Evolutionary conservation across 2,797 vertebrate genomes (phyloP), one percentile per base, ranked within the genome.

Genomic region (Clarias laeviceps): DNA sequence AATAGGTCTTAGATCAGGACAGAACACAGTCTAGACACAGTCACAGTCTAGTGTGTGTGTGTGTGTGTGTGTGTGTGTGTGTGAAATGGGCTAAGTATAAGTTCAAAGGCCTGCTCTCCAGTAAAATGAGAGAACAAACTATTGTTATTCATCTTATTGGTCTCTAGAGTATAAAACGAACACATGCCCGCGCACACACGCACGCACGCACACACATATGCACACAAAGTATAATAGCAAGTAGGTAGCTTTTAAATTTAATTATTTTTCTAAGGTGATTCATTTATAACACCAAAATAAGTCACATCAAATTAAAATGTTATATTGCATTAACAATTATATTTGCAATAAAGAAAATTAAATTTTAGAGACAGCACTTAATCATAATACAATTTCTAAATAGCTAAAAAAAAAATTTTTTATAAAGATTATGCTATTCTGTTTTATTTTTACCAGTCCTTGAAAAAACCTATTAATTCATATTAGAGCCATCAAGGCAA

Each of bases 121-220:
- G 6, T 50, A 74, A 84, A 82, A 87, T 82, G n/a, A 76, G 32
- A 59, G 22, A 86, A 72, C 70, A 78, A 69, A 50, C 80, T 22
- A 72, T 61, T n/a, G 27, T 50, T 84, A 81, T 86, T 83, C 80
- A 86, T 85, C 73, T 85, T 50, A 79, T 84, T 37, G 50, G 14
- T 40, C 64, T 61, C 72, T 9, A 70, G 77, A 69, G 83, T 34
- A 76, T 65, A 73, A 27, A 79, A 57, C 24, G 54, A 40, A 27
- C 37, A 73, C 72, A 22, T n/a, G n/a, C n/a, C n/a, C n/a, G n/a
- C 69, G n/a, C 66, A 69, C 66, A 32, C 66, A 32, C 32, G 6
- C 66, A 32, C 66, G 22, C n/a, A n/a, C 66, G 1, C 29, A 32
- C 32, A 34, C 66, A 32, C 66, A 32, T 15, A 32, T 32, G 4